A percentile compares a stretch with the other conserved stretches of the same genome.
These are phyloP conservation scores for Charanyca ferruginea DNA, from an alignment of 2,888 invertebrate genomes.

Conservation along the genomic window DNA sequence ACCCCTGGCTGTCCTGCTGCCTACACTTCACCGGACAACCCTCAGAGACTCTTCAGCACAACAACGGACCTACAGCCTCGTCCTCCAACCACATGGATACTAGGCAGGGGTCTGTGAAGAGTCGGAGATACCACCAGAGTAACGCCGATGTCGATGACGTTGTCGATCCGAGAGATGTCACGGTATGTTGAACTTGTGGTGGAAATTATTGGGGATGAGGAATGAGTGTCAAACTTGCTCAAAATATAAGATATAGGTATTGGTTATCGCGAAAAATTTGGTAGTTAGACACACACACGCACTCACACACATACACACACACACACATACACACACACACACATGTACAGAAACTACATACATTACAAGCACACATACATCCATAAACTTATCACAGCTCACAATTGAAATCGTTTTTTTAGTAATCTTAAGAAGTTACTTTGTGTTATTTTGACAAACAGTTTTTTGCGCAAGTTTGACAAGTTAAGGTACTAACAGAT, in stretches of 20 bases:
- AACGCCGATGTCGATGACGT: conserved; percentile 81
- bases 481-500: conserved; percentile 4
- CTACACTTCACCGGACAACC: conserved; percentile 77
- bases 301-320: too few species aligned
- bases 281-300: too few species aligned
- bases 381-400: too few species aligned
- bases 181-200: conserved; percentile 72
- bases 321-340: too few species aligned
- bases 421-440: too few species aligned
- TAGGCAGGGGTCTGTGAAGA: conserved; percentile 82
- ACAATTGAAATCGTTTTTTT: too few species aligned
- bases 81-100: conserved; percentile 83
- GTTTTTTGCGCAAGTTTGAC: conserved; percentile 28
- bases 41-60: conserved; percentile 70
- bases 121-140: conserved; percentile 83
- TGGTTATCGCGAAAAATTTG: too few species aligned
- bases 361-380: too few species aligned
- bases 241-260: too few species aligned
- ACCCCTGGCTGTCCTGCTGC: conserved; percentile 88
- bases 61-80: conserved; percentile 72
- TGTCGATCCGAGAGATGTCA: conserved; percentile 84
- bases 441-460: too few species aligned
- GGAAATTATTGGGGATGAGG: neutral
- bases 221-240: conserved; percentile 17
- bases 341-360: too few species aligned